phyloP scores from a whole-genome alignment of 2,797 vertebrate genomes.

The Danionella dracula region DNA sequence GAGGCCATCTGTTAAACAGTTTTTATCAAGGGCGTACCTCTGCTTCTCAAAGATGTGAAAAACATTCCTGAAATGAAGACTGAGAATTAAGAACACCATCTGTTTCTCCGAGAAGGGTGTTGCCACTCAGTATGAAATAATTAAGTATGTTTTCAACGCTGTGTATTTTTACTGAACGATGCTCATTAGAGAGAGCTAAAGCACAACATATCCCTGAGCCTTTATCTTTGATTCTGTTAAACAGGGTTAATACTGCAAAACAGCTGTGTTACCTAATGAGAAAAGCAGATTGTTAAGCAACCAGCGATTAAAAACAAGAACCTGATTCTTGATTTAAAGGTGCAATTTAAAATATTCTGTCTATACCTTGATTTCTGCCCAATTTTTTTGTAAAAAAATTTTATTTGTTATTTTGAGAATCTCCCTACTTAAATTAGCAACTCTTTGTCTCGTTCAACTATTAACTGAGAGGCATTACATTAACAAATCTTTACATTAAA shows the following conservation, averaged over 20 bases:
- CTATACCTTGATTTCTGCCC: too few relatives aligned
- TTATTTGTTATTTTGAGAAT: too few relatives aligned
- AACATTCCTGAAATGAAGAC: conserved; percentile 16
- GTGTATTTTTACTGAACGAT: neutral
- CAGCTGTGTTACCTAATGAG: conserved; percentile 6
- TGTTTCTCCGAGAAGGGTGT: conserved; percentile 12
- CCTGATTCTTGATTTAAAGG: conserved; percentile 3
- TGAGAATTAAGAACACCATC: conserved; percentile 24
- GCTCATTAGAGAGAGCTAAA: conserved; percentile 3
- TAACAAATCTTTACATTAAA: too few relatives aligned
- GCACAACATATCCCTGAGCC: conserved; percentile 2
- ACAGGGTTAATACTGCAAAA: neutral
- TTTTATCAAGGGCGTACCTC: conserved; percentile 32
- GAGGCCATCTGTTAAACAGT: conserved; percentile 41
- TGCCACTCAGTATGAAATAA: conserved; percentile 15
- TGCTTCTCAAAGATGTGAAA: conserved; percentile 30
- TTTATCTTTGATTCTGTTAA: conserved; percentile 1
- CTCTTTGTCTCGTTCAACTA: too few relatives aligned
- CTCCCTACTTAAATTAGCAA: too few relatives aligned
- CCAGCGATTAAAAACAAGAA: neutral
- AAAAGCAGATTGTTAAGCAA: conserved; percentile 15
- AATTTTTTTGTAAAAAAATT: too few relatives aligned
- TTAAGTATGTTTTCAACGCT: neutral
- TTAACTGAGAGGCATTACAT: too few relatives aligned
- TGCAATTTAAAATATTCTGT: too few relatives aligned